Evolutionary conservation across 2,888 invertebrate genomes (phyloP), one percentile per base, ranked within the genome.

Genomic region (Eilema caniola): DNA sequence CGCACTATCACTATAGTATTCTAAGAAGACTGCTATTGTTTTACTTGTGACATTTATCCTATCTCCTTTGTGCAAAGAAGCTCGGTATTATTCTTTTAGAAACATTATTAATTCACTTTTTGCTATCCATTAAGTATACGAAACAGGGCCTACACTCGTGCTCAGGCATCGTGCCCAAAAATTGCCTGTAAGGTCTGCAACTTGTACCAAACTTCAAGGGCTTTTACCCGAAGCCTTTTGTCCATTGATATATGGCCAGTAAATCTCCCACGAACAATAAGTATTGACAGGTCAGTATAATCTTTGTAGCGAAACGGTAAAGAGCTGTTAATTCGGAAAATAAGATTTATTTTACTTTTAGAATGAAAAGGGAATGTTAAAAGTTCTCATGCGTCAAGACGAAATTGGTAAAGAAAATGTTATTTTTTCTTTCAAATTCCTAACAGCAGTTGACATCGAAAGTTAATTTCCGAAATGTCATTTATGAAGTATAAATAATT

Each of bases 161-260:
- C 62, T 31, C 20, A 24, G 20, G 24, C 20, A 28, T 31, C 53
- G 53, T 57, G 53, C 33, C 70, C 57, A 64, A 70, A 74, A 73
- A 76, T 72, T 74, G 62, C 66, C 76, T 75, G 73, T 64, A 77
- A 75, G 74, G 76, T 66, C 69, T 74, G 71, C 69, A 71, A 74
- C 62, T 70, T 71, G 80, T 74, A 68, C 70, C 74, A 59, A 82
- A 85, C 76, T 82, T 72, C 16, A 24, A 64, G 56, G 72, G 74
- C 73, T 83, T 79, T 84, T 81, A 82, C 66, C 67, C 74, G 31
- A 23, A n/a, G 66, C 69, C 82, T 83, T 83, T 90, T 91, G 87
- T 90, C 71, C 70, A 67, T 73, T 90, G 90, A 90, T 90, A 88
- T 88, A 91, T 88, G 73, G 85, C 81, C 84, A 85, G 77, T 89